Percentiles rank a stretch among this genome's conserved stretches.
Conservation (phyloP, 2,797 vertebrate species). For the Nyctibius grandis region DNA sequence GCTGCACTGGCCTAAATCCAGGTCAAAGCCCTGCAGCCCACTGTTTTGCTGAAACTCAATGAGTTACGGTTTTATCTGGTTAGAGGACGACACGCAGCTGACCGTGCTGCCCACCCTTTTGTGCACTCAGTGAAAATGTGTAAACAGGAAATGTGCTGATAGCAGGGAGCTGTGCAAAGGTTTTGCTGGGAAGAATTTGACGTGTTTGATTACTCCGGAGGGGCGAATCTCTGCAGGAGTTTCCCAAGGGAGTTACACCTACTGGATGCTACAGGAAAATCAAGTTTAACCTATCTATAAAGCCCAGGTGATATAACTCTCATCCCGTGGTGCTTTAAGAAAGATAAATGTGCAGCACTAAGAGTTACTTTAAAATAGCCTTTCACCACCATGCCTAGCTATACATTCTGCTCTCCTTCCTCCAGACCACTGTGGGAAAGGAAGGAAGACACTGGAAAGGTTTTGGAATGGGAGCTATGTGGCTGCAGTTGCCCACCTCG, state of each 20-base stretch:
- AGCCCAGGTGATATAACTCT: background rate
- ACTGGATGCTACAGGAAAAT: background rate
- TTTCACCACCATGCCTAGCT: background rate
- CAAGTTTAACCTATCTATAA: background rate
- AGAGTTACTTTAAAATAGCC: background rate
- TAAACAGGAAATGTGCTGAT: background rate
- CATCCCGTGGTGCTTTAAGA: background rate
- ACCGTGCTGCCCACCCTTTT: background rate
- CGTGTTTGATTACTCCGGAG: background rate
- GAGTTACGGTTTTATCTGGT: background rate
- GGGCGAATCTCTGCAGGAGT: background rate
- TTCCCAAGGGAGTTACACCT: background rate
- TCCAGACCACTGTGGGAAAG: background rate
- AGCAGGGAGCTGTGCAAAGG: background rate
- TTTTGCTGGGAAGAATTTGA: background rate
- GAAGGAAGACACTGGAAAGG: background rate
- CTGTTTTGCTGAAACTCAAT: background rate
- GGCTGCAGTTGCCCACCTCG: background rate
- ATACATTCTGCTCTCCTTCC: background rate
- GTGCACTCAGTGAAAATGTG: background rate
- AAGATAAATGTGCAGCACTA: background rate
- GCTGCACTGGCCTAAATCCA: background rate
- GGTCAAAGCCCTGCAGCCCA: background rate
- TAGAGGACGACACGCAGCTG: background rate
- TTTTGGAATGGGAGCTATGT: background rate